Conservation (phyloP, 2,113 vertebrate genomes). For the Anarrhichthys ocellatus region DNA sequence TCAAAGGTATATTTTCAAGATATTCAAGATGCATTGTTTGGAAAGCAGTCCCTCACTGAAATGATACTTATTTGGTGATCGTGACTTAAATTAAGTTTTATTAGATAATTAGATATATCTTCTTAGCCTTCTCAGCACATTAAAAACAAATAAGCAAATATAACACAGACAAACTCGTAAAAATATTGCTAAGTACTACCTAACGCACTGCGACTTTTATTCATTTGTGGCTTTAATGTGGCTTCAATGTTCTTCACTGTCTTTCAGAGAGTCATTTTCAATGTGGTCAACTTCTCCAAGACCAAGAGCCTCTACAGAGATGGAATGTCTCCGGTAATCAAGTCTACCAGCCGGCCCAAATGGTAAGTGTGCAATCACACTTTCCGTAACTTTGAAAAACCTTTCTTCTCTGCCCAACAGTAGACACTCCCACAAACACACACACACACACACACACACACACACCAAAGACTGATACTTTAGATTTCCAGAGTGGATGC, state of each 20-base stretch:
- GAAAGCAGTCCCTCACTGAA: background rate
- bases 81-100: background rate
- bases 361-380: conserved; percentile 82
- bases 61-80: background rate
- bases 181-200: too few relatives aligned
- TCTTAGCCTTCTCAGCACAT: background rate
- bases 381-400: conserved; percentile 55
- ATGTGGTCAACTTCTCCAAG: conserved; percentile 99
- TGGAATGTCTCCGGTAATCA: conserved; percentile 97
- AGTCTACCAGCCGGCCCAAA: conserved; percentile 95
- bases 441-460: conserved; percentile 35
- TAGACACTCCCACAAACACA: conserved; percentile 18
- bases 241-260: conserved; percentile 48
- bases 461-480: conserved; percentile 68
- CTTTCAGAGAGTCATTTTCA: conserved; percentile 97
- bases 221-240: background rate
- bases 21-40: background rate
- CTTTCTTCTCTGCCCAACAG: conserved; percentile 26
- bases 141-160: background rate
- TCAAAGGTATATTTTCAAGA: background rate
- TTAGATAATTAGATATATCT: background rate
- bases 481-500: conserved; percentile 74
- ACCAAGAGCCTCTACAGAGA: conserved; percentile 99
- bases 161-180: background rate
- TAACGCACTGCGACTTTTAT: background rate